phyloP scores from a whole-genome alignment of 2,797 vertebrate genomes.

The Peromyscus melanophrys region DNA sequence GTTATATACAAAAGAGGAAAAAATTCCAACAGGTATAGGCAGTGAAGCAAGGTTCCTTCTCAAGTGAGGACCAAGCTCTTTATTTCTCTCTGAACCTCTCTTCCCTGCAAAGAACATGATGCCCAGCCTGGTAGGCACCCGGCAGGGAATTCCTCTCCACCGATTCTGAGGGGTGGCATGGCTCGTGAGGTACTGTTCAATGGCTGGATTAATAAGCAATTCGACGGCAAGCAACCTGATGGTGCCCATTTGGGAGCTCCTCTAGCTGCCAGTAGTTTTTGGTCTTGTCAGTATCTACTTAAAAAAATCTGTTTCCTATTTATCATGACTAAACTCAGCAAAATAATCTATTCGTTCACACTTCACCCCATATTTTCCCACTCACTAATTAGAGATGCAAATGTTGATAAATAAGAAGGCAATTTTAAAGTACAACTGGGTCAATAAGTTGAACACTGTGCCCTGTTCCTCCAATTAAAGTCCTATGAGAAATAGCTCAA shows the following conservation, averaged over 20 bases:
- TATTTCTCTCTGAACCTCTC: slow-evolving; percentile 26
- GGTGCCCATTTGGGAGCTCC: slow-evolving; percentile 73
- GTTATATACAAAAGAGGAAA: background rate
- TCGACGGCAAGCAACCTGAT: slow-evolving; percentile 85
- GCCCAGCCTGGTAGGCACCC: slow-evolving; percentile 44
- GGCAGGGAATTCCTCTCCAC: slow-evolving; percentile 66
- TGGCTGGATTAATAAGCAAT: slow-evolving; percentile 86
- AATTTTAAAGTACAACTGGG: slow-evolving; percentile 82
- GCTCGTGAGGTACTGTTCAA: slow-evolving; percentile 79
- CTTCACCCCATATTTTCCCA: slow-evolving; percentile 70
- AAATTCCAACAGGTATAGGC: background rate
- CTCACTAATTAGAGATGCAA: slow-evolving; percentile 81
- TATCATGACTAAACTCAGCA: slow-evolving; percentile 27
- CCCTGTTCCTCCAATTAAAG: slow-evolving; percentile 86
- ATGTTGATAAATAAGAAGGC: slow-evolving; percentile 84
- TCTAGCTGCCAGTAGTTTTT: slow-evolving; percentile 75
- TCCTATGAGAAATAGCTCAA: slow-evolving; percentile 84
- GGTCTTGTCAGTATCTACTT: slow-evolving; percentile 61
- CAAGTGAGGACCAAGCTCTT: slow-evolving; percentile 69
- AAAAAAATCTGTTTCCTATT: slow-evolving; percentile 72
- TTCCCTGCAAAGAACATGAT: slow-evolving; percentile 79
- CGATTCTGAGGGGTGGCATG: slow-evolving; percentile 74
- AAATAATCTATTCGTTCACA: slow-evolving; percentile 64
- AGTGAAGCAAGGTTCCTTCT: slow-evolving; percentile 34
- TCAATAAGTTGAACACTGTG: slow-evolving; percentile 83